Conservation (phyloP, 23 tunicate species). For the Phallusia fumigata region DNA sequence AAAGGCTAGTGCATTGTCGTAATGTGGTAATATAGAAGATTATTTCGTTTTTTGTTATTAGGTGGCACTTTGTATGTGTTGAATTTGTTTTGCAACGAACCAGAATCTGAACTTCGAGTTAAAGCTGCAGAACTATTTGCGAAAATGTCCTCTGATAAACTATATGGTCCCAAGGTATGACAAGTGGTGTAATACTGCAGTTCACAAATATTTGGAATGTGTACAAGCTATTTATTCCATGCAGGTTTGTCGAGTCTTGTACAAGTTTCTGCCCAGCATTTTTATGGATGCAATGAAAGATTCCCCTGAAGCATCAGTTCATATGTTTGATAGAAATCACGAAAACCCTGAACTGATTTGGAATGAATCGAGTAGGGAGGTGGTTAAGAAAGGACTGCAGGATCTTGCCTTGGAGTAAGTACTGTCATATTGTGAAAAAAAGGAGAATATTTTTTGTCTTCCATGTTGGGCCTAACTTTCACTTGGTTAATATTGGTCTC, state of each 20-base stretch:
- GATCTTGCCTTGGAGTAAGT: slow-evolving; percentile 64
- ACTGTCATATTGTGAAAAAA: not conserved
- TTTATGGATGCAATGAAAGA: slow-evolving; percentile 99
- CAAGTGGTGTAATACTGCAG: not conserved
- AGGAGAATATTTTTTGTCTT: not conserved
- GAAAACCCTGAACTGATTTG: slow-evolving; percentile 99
- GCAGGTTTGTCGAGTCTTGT: slow-evolving; percentile 71
- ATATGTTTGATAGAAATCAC: slow-evolving; percentile 95
- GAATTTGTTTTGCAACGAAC: slow-evolving; percentile 84
- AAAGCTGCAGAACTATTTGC: slow-evolving; percentile 88
- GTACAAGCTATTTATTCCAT: too few relatives aligned
- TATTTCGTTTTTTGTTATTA: not conserved
- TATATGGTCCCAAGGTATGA: slow-evolving; percentile 89
- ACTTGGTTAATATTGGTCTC: too few relatives aligned
- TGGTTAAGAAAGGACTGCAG: slow-evolving; percentile 55
- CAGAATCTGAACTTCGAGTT: slow-evolving; percentile 57
- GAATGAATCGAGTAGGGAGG: slow-evolving; percentile 80
- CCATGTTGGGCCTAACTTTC: too few relatives aligned
- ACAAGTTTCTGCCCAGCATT: slow-evolving; percentile 86
- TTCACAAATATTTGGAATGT: not conserved
- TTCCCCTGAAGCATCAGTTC: slow-evolving; percentile 85
- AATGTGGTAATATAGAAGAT: too few relatives aligned
- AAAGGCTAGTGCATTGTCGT: slow-evolving; percentile 46
- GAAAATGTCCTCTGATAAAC: slow-evolving; percentile 81
- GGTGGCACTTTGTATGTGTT: slow-evolving; percentile 89